A percentile compares a stretch with the other conserved stretches of the same genome.
Conservation (phyloP, 1,140 invertebrate species). For the Bilobella aurantiaca region DNA sequence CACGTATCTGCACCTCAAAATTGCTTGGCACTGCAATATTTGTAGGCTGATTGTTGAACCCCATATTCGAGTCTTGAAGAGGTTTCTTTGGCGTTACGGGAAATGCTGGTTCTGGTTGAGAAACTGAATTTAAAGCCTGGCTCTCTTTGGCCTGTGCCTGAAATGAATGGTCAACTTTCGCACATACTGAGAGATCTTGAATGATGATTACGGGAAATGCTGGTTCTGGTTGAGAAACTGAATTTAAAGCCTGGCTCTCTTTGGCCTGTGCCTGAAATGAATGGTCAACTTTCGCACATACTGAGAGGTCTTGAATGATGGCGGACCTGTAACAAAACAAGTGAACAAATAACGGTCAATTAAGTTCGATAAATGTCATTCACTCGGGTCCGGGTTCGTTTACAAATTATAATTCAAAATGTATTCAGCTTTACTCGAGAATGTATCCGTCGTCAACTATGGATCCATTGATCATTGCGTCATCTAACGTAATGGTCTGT, state of each 20-base stretch:
- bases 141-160: not conserved
- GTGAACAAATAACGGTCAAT: too few species aligned
- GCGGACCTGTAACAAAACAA: too few species aligned
- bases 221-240: not conserved
- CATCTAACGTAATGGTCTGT: constrained; percentile 19
- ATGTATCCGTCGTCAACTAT: constrained; percentile 18
- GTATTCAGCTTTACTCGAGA: constrained; percentile 17
- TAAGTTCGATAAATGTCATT: too few species aligned
- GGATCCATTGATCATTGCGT: constrained; percentile 23
- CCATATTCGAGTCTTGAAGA: not conserved
- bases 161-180: not conserved
- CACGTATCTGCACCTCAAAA: too few species aligned
- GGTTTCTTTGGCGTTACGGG: constrained; percentile 11
- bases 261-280: not conserved
- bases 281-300: not conserved
- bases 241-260: not conserved
- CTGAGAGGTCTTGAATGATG: not conserved
- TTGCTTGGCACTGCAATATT: too few species aligned
- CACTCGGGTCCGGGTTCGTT: too few species aligned
- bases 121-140: too few species aligned
- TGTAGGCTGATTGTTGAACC: not conserved
- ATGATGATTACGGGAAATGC: constrained; percentile 3
- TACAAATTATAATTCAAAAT: too few species aligned
- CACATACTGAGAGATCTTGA: not conserved
- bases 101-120: constrained; percentile 1